These are phyloP conservation scores for Ispidina lecontei DNA, from an alignment of 2,797 vertebrate genomes.

Conservation along the genomic window DNA sequence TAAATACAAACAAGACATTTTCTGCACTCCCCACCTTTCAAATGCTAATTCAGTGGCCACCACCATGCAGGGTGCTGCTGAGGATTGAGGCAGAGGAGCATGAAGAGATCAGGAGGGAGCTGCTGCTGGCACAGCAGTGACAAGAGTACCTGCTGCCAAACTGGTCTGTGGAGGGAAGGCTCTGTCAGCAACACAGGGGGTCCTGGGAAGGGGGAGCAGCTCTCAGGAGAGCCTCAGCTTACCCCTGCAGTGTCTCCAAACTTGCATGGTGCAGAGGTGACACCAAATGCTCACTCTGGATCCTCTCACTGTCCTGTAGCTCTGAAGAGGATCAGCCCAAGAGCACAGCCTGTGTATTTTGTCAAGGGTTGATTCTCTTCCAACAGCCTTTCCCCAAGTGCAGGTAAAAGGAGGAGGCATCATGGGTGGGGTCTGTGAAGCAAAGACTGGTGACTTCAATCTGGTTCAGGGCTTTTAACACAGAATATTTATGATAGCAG, in stretches of 20 bases:
- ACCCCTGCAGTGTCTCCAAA: neutral
- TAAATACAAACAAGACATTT: neutral
- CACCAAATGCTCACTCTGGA: fast-evolving
- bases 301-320: neutral
- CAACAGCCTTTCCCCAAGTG: neutral
- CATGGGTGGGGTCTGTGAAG: neutral
- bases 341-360: neutral
- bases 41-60: neutral
- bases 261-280: neutral
- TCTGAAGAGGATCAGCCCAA: neutral
- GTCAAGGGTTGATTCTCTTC: neutral
- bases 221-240: neutral
- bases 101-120: neutral
- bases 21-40: neutral
- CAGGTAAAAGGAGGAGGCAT: neutral
- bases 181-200: fast-evolving
- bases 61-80: neutral
- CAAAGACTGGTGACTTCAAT: neutral
- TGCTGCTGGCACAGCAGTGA: neutral
- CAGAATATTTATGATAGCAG: neutral
- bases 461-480: neutral
- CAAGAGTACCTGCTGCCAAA: neutral
- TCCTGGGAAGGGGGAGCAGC: neutral
- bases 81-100: neutral
- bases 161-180: fast-evolving